Evolutionary conservation across 2,113 vertebrate genomes (phyloP), one percentile per base, ranked within the genome.

Genomic region (Dasyprocta punctata): DNA sequence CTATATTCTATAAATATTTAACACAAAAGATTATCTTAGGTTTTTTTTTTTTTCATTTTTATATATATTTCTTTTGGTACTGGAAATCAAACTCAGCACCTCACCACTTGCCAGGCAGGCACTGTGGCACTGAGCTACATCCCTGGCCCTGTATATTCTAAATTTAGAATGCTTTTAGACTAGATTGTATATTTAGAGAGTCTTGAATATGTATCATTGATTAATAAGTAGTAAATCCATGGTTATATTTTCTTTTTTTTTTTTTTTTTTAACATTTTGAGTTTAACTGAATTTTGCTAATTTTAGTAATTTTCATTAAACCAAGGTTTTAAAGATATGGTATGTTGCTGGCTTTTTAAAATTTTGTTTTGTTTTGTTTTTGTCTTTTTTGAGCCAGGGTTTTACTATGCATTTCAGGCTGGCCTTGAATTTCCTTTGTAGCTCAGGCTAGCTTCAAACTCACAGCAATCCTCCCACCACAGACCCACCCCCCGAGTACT

Each of bases 281-380:
- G 16, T 65, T 88, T 47, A 96, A 75, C 20, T 58, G 33, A 92
- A 47, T 22, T 85, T 36, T 82, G 41, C 44, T 33, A 90, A 75
- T 80, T 73, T 96, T 80, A 60, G 5, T 80, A 38, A 49, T 84
- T 54, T 54, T 92, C 71, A 81, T 89, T 94, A 89, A 96, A 49
- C 63, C n/a, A 71, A 63, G 8, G 24, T 63, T 90, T 83, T 84
- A 22, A 85, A 75, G 83, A 71, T 36, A 90, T 12, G 81, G 24
- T 58, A 63, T 93, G 49, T 67, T 82, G 0, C 60, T 95, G 8
- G 33, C 24, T 61, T 26, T 58, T 61, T 61, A 16, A 54, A 54
- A 12, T 16, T n/a, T n/a, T 2, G 14, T 16, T n/a, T n/a, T 2
- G 17, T 67, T 67, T 36, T 67, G 33, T 30, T 67, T 36, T 36